These are phyloP conservation scores for Erannis defoliaria DNA, from an alignment of 2,888 invertebrate genomes.

Conservation along the genomic window DNA sequence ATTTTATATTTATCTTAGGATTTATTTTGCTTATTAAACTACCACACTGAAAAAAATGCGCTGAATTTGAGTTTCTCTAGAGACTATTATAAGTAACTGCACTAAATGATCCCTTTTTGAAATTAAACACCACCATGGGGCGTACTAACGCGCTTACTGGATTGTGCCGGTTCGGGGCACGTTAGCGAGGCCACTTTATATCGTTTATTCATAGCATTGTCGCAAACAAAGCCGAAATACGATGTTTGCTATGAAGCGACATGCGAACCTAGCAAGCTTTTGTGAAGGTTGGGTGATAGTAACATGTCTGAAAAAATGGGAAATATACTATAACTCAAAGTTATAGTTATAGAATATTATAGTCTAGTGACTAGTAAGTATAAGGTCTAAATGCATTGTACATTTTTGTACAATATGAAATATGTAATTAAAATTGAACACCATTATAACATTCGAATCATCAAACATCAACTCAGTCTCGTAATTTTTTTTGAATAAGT, in stretches of 20 bases:
- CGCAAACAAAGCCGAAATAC: constrained; percentile 56
- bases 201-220: constrained; percentile 63
- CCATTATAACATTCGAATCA: too few species aligned
- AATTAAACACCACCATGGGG: constrained; percentile 31
- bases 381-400: too few species aligned
- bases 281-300: constrained; percentile 24
- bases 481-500: too few species aligned
- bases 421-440: too few species aligned
- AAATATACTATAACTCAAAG: not conserved
- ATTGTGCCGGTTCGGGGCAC: constrained; percentile 35
- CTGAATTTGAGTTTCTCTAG: not conserved
- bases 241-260: constrained; percentile 43
- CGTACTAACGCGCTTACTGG: constrained; percentile 43
- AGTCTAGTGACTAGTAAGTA: too few species aligned
- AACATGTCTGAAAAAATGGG: not conserved
- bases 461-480: not conserved
- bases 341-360: too few species aligned
- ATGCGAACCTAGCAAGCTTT: constrained; percentile 26
- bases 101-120: constrained; percentile 25
- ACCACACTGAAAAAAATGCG: too few species aligned
- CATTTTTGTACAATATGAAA: too few species aligned
- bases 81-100: constrained; percentile 7
- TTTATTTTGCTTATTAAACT: too few species aligned
- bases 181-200: constrained; percentile 42
- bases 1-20: too few species aligned